These are phyloP conservation scores for Hydropotes inermis DNA, from an alignment of 2,113 vertebrate species.

Conservation along the genomic window DNA sequence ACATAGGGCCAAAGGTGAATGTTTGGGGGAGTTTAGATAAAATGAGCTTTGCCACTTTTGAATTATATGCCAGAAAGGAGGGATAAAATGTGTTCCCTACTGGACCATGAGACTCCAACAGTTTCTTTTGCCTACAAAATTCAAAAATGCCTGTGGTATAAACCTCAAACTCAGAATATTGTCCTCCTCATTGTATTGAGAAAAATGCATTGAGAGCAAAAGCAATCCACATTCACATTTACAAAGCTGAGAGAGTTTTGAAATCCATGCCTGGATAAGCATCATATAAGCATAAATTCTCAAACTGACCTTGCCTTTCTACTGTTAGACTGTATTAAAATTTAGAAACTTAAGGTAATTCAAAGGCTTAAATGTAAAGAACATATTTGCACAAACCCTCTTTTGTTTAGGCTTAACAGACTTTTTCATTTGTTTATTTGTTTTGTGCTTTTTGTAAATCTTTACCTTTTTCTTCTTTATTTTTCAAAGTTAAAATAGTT, in stretches of 20 bases:
- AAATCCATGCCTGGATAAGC: slow-evolving; percentile 32
- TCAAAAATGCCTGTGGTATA: slow-evolving; percentile 27
- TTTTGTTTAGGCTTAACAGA: background rate
- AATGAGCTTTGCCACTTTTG: slow-evolving; percentile 6
- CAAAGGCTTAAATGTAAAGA: background rate
- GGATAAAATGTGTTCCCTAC: background rate
- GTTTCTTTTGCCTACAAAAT: background rate
- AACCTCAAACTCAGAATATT: slow-evolving; percentile 21
- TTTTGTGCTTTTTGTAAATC: background rate
- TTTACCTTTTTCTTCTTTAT: background rate
- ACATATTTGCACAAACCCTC: background rate
- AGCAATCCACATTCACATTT: slow-evolving; percentile 26
- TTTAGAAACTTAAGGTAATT: slow-evolving; percentile 9
- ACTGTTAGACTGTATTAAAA: background rate
- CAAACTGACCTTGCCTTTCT: background rate
- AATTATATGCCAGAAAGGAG: background rate
- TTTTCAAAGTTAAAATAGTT: slow-evolving; percentile 2
- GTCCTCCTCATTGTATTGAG: slow-evolving; percentile 34
- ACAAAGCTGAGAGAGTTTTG: slow-evolving; percentile 22
- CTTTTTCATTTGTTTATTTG: background rate
- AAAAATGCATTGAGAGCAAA: slow-evolving; percentile 31
- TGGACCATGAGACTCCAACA: background rate
- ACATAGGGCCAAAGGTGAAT: slow-evolving; percentile 33
- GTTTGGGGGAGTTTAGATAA: slow-evolving; percentile 49
- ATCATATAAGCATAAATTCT: background rate